These are phyloP conservation scores for Quiscalus mexicanus DNA, from an alignment of 2,113 vertebrate genomes.

Conservation along the genomic window DNA sequence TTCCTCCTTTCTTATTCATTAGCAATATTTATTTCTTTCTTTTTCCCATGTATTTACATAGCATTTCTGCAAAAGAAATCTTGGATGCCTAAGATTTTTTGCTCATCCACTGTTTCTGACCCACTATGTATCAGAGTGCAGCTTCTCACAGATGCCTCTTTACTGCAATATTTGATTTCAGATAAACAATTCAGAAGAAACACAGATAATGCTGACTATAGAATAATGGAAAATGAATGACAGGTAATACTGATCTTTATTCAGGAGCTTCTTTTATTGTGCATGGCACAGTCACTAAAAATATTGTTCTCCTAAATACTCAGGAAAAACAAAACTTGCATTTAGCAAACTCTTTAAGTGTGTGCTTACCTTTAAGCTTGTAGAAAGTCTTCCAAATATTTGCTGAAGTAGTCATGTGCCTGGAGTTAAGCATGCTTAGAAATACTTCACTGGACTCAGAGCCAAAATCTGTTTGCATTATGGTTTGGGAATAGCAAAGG, in stretches of 20 bases:
- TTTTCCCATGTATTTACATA: background rate
- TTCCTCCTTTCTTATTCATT: background rate
- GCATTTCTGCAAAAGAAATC: background rate
- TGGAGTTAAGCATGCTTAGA: constrained; percentile 28
- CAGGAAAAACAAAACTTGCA: background rate
- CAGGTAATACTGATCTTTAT: background rate
- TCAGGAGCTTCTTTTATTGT: background rate
- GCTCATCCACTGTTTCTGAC: background rate
- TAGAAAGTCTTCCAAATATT: constrained; percentile 2
- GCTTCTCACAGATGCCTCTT: background rate
- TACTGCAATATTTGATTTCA: background rate
- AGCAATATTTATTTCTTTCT: background rate
- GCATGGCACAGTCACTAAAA: background rate
- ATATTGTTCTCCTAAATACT: background rate
- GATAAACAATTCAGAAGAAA: background rate
- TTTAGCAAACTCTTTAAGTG: background rate
- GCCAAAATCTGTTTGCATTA: constrained; percentile 39
- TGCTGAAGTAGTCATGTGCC: background rate
- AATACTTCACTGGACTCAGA: background rate
- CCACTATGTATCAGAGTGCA: background rate
- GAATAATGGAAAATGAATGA: background rate
- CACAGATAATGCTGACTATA: background rate
- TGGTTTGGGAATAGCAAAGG: background rate
- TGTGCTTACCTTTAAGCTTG: constrained; percentile 14
- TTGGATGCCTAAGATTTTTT: background rate